phyloP scores from a whole-genome alignment of 2,113 vertebrate species.

The Lampris megalopsis region DNA sequence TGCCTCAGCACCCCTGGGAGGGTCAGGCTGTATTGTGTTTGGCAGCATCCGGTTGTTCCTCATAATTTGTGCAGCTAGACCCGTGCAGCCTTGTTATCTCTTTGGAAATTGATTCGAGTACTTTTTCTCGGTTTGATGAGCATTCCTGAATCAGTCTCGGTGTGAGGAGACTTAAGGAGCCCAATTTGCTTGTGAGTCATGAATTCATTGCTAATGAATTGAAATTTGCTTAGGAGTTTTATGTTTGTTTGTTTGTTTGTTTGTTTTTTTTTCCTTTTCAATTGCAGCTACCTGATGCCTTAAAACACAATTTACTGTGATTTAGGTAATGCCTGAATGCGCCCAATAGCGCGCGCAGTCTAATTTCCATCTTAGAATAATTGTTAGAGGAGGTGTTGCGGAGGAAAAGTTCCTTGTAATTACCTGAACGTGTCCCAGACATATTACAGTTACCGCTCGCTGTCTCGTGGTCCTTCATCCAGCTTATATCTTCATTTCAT shows the following conservation, averaged over 20 bases:
- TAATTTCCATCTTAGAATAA: constrained; percentile 72
- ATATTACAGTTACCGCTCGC: constrained; percentile 39
- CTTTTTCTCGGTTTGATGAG: constrained; percentile 57
- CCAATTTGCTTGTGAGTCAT: constrained; percentile 66
- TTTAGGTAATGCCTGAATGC: constrained; percentile 58
- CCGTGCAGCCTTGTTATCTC: neutral
- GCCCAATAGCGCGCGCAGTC: constrained; percentile 56
- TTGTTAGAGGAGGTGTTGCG: constrained; percentile 49
- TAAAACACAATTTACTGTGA: constrained; percentile 49
- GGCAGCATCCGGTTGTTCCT: constrained; percentile 49
- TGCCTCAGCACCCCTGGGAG: constrained; percentile 39
- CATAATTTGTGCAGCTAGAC: neutral
- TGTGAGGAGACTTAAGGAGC: constrained; percentile 47
- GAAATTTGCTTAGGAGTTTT: constrained; percentile 60
- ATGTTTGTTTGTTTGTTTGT: neutral
- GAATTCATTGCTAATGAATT: constrained; percentile 64
- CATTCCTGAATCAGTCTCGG: constrained; percentile 38
- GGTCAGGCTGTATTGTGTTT: constrained; percentile 30
- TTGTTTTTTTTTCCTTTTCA: constrained; percentile 38
- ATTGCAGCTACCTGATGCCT: constrained; percentile 68
- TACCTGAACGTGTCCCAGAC: constrained; percentile 55
- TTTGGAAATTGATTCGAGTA: constrained; percentile 51
- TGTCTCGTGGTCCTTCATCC: constrained; percentile 52
- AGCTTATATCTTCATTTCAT: constrained; percentile 62
- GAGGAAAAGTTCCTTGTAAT: constrained; percentile 67